Percentiles rank a stretch among this genome's conserved stretches.
phyloP scores from a whole-genome alignment of 1,140 invertebrate species.

The Neodiprion pinetum region DNA sequence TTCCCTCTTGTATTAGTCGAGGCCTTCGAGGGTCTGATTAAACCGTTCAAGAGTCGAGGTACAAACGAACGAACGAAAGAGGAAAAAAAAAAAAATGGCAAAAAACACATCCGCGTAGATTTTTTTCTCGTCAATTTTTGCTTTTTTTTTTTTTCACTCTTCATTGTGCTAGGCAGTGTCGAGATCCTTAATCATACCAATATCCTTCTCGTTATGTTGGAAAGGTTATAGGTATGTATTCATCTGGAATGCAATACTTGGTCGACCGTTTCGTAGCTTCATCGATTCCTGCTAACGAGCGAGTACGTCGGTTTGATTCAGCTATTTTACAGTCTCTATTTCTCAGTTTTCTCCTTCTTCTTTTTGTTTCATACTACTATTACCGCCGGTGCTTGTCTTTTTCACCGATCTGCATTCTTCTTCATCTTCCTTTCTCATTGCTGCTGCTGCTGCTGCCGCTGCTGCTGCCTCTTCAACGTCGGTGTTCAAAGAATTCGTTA shows the following conservation, averaged over 20 bases:
- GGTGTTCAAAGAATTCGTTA: no score
- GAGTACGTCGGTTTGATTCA: not conserved
- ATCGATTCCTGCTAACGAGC: not conserved
- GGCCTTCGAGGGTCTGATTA: no score
- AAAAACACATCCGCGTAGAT: no score
- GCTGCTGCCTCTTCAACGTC: no score
- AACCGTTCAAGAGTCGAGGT: no score
- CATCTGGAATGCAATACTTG: not conserved
- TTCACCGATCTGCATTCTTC: no score
- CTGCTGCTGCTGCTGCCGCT: no score
- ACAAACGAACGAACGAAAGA: no score
- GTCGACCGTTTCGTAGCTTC: not conserved
- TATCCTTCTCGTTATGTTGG: not conserved
- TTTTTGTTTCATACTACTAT: not conserved
- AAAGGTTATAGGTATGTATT: not conserved
- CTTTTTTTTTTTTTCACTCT: not conserved
- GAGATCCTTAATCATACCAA: constrained; percentile 1
- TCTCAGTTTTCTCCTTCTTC: not conserved
- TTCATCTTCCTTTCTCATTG: no score
- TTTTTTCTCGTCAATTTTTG: not conserved
- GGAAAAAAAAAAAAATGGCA: no score
- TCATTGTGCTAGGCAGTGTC: not conserved
- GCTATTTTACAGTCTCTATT: not conserved
- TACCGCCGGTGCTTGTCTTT: no score
- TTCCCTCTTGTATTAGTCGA: no score